phyloP scores from a whole-genome alignment of 1,140 invertebrate genomes.

The Orchesella cincta region DNA sequence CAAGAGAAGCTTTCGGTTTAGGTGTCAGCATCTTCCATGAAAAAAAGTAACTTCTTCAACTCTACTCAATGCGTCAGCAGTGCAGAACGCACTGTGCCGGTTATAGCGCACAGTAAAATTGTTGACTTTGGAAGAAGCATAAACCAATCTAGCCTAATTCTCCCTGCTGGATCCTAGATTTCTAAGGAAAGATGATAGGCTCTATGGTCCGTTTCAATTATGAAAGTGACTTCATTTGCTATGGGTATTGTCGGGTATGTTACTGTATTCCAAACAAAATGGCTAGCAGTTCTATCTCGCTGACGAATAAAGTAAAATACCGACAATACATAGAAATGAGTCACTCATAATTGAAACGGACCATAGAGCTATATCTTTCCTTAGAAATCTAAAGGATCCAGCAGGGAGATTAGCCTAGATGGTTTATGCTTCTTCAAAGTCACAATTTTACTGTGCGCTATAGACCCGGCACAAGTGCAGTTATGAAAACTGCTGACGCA shows the following conservation, averaged over 20 bases:
- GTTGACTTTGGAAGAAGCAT: constrained; percentile 59
- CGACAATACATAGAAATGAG: constrained; percentile 59
- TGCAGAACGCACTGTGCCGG: neutral
- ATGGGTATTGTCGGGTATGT: constrained; percentile 60
- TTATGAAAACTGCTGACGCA: neutral
- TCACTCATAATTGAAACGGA: constrained; percentile 60
- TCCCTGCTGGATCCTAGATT: constrained; percentile 54
- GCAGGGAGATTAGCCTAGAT: constrained; percentile 57
- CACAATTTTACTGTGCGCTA: constrained; percentile 58
- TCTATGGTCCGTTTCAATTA: constrained; percentile 60
- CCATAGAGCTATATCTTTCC: constrained; percentile 58
- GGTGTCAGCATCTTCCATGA: neutral
- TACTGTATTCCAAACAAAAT: no score
- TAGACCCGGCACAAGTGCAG: constrained; percentile 40
- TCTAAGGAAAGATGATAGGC: constrained; percentile 58
- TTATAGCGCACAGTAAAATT: constrained; percentile 57
- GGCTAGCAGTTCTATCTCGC: no score
- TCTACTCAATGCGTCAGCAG: neutral
- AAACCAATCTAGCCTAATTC: constrained; percentile 59
- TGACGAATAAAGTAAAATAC: constrained; percentile 58
- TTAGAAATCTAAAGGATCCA: constrained; percentile 56
- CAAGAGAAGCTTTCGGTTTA: neutral
- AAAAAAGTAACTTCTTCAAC: neutral
- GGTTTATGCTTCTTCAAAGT: constrained; percentile 59
- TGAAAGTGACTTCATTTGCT: constrained; percentile 58